Conservation (phyloP, 2,888 invertebrate species). For the Geophilus truncorum region DNA sequence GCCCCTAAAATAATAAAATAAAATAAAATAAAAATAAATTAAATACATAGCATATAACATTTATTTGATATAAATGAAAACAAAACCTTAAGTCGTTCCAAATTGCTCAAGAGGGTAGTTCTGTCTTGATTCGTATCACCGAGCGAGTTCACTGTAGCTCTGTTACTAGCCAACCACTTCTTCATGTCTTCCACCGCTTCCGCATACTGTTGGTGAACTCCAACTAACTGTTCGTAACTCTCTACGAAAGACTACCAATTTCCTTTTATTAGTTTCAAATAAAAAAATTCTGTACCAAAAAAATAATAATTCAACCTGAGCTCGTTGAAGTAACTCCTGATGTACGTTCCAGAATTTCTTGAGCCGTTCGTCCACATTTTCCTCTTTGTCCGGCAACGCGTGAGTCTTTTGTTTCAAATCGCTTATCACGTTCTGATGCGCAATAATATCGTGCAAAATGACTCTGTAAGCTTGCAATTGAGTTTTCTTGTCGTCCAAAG, state of each 20-base stretch:
- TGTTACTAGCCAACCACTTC: conserved; percentile 80
- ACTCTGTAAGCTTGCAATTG: conserved; percentile 76
- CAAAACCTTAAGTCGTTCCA: conserved; percentile 67
- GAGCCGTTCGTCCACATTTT: conserved; percentile 17
- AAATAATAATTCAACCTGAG: too few species aligned
- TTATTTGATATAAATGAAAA: conserved; percentile 9
- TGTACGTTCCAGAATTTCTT: conserved; percentile 30
- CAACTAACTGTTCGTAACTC: conserved; percentile 79
- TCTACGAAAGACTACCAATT: conserved; percentile 77
- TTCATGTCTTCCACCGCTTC: conserved; percentile 79
- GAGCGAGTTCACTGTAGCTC: conserved; percentile 73
- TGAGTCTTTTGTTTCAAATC: conserved; percentile 74
- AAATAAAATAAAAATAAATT: background rate
- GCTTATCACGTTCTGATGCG: conserved; percentile 77
- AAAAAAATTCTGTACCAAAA: too few species aligned
- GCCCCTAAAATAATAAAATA: conserved; percentile 52
- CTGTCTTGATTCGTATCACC: conserved; percentile 77
- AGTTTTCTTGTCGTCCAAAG: conserved; percentile 83
- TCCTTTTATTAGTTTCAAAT: too few species aligned
- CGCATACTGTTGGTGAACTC: conserved; percentile 80
- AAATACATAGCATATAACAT: too few species aligned
- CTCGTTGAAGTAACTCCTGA: conserved; percentile 34
- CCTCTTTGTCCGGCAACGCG: conserved; percentile 62
- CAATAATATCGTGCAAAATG: conserved; percentile 67
- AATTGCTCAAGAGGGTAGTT: conserved; percentile 76